Percentiles rank a stretch among this genome's conserved stretches.
Evolutionary conservation across 2,888 invertebrate species (phyloP).

Genomic region (Biston betularia): DNA sequence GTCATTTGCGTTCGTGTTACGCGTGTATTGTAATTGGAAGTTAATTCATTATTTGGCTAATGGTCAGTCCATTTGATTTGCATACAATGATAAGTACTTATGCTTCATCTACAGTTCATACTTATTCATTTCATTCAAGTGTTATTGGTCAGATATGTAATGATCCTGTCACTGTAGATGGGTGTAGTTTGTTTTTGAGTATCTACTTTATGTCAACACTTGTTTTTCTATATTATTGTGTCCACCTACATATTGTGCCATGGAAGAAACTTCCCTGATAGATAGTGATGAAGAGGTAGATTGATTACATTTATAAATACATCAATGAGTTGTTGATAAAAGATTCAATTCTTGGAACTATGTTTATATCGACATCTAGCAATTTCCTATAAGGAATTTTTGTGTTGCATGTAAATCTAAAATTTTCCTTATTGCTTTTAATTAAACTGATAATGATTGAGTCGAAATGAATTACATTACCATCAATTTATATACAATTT

Average conservation of each 20-base stretch:
- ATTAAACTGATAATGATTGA: background rate
- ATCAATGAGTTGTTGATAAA: slow-evolving; percentile 23
- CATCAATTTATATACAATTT: background rate
- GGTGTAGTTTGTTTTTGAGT: slow-evolving; percentile 35
- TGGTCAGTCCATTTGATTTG: slow-evolving; percentile 74
- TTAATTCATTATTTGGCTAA: slow-evolving; percentile 66
- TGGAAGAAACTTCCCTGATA: slow-evolving; percentile 67
- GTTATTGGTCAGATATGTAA: slow-evolving; percentile 50
- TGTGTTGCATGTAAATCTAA: too few species aligned
- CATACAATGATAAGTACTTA: slow-evolving; percentile 72
- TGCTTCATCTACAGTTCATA: slow-evolving; percentile 61
- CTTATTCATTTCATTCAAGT: slow-evolving; percentile 45
- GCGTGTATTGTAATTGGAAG: slow-evolving; percentile 61
- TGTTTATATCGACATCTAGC: background rate
- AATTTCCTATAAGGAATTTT: background rate
- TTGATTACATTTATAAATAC: slow-evolving; percentile 21
- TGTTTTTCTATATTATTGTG: slow-evolving; percentile 17
- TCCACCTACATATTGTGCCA: slow-evolving; percentile 49
- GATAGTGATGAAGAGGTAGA: slow-evolving; percentile 73
- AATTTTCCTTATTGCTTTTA: background rate
- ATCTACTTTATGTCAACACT: slow-evolving; percentile 6
- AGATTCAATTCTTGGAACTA: slow-evolving; percentile 21
- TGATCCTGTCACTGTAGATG: slow-evolving; percentile 49
- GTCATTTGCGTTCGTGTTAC: slow-evolving; percentile 62
- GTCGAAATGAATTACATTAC: background rate